Base-by-base conservation (phyloP, 2,888 invertebrate species). In the Drosophila vallismaia region DNA sequence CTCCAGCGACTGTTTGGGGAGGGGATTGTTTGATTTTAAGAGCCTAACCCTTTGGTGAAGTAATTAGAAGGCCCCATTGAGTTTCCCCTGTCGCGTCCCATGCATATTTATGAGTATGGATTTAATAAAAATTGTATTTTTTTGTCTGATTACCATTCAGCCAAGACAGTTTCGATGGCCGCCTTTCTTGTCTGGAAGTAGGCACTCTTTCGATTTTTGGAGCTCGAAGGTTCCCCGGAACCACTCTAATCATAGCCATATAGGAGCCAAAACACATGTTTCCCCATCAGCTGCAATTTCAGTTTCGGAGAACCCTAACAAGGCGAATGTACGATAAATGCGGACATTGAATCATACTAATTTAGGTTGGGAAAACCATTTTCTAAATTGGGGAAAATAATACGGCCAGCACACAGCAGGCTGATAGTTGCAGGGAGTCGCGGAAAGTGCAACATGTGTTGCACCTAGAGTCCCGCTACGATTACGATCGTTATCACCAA, bases 401-500 rank as follows among this genome's bases (percentile, higher is more conserved):
- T 81, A 85, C 42, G 74, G 72, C 36, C 12, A 36, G 36, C 67
- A 12, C 33, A 63, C 52, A 59, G 48, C 48, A 3, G 40, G 12
- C 36, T 45, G 28, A 19, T 36, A 57, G 9, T 33, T 14, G 2
- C 33, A 26, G 38, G n/a, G n/a, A 38, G 46, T 14, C 19, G 48
- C 29, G 45, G 36, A 42, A 72, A 77, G 75, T 79, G 87, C 86
- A 88, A 84, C 88, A 84, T 84, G 87, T 88, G 88, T 86, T 85
- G 81, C 75, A 74, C 85, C 71, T 71, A 71, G 62, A 74, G 75
- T 79, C 79, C 82, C 87, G 87, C 85, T 87, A 87, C 73, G 74
- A 77, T 80, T 89, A 83, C 83, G 90, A 91, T 91, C 90, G 91
- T 91, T 91, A 91, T 91, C 90, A 91, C 90, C 86, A 90, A 89